Base-by-base conservation (phyloP, 2,797 vertebrate species). In the Typhlichthys subterraneus region DNA sequence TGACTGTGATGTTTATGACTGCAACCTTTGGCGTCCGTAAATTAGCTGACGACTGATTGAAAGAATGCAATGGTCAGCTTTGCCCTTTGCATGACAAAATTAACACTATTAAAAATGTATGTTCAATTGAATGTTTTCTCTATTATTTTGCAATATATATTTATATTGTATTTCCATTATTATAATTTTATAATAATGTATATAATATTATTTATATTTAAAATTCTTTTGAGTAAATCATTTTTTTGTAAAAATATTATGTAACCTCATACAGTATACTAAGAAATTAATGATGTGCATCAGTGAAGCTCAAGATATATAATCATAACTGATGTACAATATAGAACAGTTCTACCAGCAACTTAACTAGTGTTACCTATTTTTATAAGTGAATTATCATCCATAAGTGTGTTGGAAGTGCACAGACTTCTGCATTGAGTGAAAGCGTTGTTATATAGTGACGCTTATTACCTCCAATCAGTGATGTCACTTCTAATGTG, bases 391-490 rank as follows among this genome's bases (percentile, higher is more conserved):
- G 63, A 73, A 50, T 59, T 63, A 73, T 65, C 50, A 62, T 56
- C 50, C 59, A 70, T 70, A 61, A 68, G 67, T 72, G 10, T 49
- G 17, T 12, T 67, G 69, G 69, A 87, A 74, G 46, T 76, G 64
- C 47, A 14, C 69, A 63, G 5, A 33, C 17, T 63, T 48, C 0
- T 57, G 48, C 13, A 11, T 65, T 70, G 85, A 82, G 82, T 77
- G 80, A 82, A 81, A 69, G 70, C 76, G 55, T 78, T 46, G 76
- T 84, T 79, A 77, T 79, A 74, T 77, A 77, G 75, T 68, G 83
- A 72, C 69, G 46, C 74, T 84, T 71, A 79, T 86, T 86, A 89
- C 77, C 86, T 89, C 74, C 77, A 88, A 86, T 88, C 82, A 88
- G 76, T 71, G 81, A 70, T 82, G 73, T 84, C 84, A 80, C 79